These are phyloP conservation scores for Pteruthius melanotis DNA, from an alignment of 2,113 vertebrate genomes.

Conservation along the genomic window DNA sequence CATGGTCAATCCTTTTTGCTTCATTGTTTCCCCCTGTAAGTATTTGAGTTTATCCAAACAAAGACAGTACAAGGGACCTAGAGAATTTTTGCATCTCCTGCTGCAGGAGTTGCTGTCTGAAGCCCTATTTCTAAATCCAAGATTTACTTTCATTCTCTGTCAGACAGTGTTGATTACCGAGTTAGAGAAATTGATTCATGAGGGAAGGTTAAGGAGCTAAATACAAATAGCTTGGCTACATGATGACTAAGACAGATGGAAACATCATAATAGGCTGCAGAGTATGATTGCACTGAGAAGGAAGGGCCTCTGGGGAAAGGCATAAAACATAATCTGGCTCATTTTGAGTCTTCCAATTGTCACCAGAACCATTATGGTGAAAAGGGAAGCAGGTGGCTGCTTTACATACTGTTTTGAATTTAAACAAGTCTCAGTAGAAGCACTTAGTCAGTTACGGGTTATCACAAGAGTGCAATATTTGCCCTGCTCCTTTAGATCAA, in stretches of 20 bases:
- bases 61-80: not conserved
- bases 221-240: slow-evolving; percentile 34
- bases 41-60: not conserved
- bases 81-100: not conserved
- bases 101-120: not conserved
- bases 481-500: not conserved
- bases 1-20: not conserved
- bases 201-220: slow-evolving; percentile 51
- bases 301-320: slow-evolving; percentile 28
- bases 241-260: slow-evolving; percentile 35
- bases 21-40: not conserved
- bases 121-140: not conserved
- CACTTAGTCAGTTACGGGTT: slow-evolving; percentile 4
- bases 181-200: slow-evolving; percentile 33
- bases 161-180: not conserved
- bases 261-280: slow-evolving; percentile 24
- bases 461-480: not conserved
- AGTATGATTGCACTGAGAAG: slow-evolving; percentile 5
- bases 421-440: slow-evolving; percentile 27
- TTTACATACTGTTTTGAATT: slow-evolving; percentile 52
- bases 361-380: slow-evolving; percentile 22
- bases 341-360: slow-evolving; percentile 45
- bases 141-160: not conserved
- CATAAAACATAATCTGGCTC: slow-evolving; percentile 37
- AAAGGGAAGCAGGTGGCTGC: slow-evolving; percentile 47